A percentile compares a stretch with the other conserved stretches of the same genome.
phyloP scores from a whole-genome alignment of 2,888 invertebrate species.

The Phortica okadai region DNA sequence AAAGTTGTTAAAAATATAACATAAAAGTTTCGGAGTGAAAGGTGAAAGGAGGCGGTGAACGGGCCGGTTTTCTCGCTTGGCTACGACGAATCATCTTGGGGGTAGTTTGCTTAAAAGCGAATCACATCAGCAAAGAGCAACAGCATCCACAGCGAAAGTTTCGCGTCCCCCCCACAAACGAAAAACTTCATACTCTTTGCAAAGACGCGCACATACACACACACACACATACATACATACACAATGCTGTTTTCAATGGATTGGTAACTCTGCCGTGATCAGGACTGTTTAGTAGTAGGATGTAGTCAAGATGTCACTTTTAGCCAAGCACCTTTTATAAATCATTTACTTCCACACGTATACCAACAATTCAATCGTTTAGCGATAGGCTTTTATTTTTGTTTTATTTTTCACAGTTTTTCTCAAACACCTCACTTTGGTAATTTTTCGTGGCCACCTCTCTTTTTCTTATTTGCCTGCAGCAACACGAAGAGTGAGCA shows the following conservation, averaged over 20 bases:
- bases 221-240: not conserved
- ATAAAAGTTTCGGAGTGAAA: not conserved
- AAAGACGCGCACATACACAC: not conserved
- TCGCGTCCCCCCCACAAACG: not conserved
- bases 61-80: not conserved
- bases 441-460: not conserved
- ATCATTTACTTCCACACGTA: no score
- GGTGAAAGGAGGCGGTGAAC: not conserved
- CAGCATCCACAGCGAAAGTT: not conserved
- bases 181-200: not conserved
- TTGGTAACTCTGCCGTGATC: no score
- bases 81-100: not conserved
- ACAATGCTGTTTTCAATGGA: not conserved
- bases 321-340: no score
- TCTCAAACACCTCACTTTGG: not conserved
- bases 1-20: not conserved
- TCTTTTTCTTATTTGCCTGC: not conserved
- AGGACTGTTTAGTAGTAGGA: no score
- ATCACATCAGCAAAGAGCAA: not conserved
- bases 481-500: not conserved
- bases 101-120: not conserved
- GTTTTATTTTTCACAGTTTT: not conserved
- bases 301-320: no score
- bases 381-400: not conserved
- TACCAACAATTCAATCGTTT: no score